These are phyloP conservation scores for Tapirus indicus DNA, from an alignment of 2,797 vertebrate genomes.

Conservation along the genomic window DNA sequence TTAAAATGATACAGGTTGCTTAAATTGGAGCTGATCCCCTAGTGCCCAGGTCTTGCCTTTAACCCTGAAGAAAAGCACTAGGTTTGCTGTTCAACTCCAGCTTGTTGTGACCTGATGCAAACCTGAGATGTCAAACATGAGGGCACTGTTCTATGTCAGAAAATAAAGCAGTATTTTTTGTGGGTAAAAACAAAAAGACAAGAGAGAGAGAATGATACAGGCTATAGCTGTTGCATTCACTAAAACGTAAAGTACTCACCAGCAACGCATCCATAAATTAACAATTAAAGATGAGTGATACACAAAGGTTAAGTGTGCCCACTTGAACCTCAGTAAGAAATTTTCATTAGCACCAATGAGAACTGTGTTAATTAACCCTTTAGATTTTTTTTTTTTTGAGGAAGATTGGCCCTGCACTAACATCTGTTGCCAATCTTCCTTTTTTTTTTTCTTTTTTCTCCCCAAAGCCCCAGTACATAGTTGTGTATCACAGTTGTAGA, in stretches of 20 bases:
- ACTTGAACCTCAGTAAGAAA: slow-evolving; percentile 34
- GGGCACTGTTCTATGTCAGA: slow-evolving; percentile 38
- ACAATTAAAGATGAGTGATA: slow-evolving; percentile 38
- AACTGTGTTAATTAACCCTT: slow-evolving; percentile 29
- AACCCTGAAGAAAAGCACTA: slow-evolving; percentile 75
- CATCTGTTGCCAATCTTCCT: too few relatives aligned
- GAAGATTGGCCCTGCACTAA: too few relatives aligned
- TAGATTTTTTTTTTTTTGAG: neutral
- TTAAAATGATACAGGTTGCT: slow-evolving; percentile 62
- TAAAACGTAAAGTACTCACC: slow-evolving; percentile 52
- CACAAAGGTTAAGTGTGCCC: neutral
- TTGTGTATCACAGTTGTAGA: too few relatives aligned
- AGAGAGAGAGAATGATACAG: neutral
- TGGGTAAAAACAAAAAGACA: neutral
- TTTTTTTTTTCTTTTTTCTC: too few relatives aligned
- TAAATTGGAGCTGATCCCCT: slow-evolving; percentile 87
- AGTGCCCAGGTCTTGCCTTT: slow-evolving; percentile 80
- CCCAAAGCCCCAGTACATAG: too few relatives aligned
- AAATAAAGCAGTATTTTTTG: slow-evolving; percentile 31
- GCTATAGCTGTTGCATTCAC: neutral
- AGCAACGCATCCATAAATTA: slow-evolving; percentile 22
- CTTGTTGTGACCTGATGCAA: slow-evolving; percentile 24
- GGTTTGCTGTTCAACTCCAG: slow-evolving; percentile 65
- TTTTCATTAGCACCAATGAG: neutral
- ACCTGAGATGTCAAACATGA: slow-evolving; percentile 61